Conservation (phyloP, 2,888 invertebrate species). For the Heliconius ismenius region DNA sequence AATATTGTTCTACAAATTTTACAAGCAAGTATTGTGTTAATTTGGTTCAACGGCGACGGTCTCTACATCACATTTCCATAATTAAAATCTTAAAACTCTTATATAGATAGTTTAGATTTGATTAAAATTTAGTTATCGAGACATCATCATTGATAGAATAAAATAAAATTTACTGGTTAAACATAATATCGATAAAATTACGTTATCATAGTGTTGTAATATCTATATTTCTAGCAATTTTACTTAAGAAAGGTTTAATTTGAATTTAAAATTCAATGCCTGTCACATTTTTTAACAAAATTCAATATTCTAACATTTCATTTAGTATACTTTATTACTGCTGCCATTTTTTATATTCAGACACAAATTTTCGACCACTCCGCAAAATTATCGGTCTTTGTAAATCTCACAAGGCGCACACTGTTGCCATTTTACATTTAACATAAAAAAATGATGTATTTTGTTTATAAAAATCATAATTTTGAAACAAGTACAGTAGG, state of each 20-base stretch:
- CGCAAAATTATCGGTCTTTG: conserved; percentile 44
- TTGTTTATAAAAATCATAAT: conserved; percentile 13
- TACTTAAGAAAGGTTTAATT: not conserved
- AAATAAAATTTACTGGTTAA: not conserved
- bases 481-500: conserved; percentile 17
- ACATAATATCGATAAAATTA: not conserved
- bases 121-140: not conserved
- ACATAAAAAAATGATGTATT: conserved; percentile 3
- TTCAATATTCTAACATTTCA: not conserved
- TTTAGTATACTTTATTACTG: not conserved
- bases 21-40: not conserved
- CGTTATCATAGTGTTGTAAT: not conserved
- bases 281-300: not conserved
- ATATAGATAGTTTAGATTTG: not conserved
- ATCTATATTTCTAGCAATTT: not conserved
- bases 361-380: not conserved
- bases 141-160: not conserved
- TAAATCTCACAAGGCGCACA: conserved; percentile 14
- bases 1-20: not conserved
- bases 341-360: not conserved
- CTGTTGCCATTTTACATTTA: conserved; percentile 2
- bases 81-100: not conserved
- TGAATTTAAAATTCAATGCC: not conserved
- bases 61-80: conserved; percentile 15
- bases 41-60: conserved; percentile 15